Evolutionary conservation across 2,888 invertebrate species (phyloP).

Genomic region (Calephelis perditalis): DNA sequence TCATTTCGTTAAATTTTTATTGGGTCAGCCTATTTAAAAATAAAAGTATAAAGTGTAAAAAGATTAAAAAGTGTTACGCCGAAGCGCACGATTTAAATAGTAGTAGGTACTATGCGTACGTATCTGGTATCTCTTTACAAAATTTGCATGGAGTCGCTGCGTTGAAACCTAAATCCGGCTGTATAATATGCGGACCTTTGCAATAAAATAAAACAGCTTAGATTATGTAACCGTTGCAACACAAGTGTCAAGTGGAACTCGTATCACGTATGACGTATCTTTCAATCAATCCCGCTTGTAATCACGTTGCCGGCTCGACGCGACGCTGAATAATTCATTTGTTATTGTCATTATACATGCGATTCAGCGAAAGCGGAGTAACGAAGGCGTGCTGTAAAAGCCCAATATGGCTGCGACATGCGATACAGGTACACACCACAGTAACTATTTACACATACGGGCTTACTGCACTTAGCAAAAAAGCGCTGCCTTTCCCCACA

Average conservation of each 20-base stretch:
- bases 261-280: neutral
- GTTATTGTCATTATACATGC: slow-evolving; percentile 24
- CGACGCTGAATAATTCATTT: slow-evolving; percentile 14
- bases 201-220: too few species aligned
- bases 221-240: neutral
- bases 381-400: slow-evolving; percentile 20
- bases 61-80: too few species aligned
- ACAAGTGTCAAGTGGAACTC: neutral
- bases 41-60: too few species aligned
- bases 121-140: too few species aligned
- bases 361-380: slow-evolving; percentile 28
- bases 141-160: too few species aligned
- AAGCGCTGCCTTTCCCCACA: neutral
- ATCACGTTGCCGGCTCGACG: slow-evolving; percentile 6
- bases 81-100: too few species aligned
- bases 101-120: too few species aligned
- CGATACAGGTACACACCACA: slow-evolving; percentile 18
- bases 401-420: slow-evolving; percentile 28
- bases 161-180: too few species aligned
- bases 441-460: neutral
- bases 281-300: slow-evolving; percentile 7
- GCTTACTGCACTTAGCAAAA: slow-evolving; percentile 1
- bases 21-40: too few species aligned
- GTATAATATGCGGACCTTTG: too few species aligned
- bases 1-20: too few species aligned